Evolutionary conservation across 2,888 invertebrate species (phyloP).

Genomic region (Mechanitis mazaeus): DNA sequence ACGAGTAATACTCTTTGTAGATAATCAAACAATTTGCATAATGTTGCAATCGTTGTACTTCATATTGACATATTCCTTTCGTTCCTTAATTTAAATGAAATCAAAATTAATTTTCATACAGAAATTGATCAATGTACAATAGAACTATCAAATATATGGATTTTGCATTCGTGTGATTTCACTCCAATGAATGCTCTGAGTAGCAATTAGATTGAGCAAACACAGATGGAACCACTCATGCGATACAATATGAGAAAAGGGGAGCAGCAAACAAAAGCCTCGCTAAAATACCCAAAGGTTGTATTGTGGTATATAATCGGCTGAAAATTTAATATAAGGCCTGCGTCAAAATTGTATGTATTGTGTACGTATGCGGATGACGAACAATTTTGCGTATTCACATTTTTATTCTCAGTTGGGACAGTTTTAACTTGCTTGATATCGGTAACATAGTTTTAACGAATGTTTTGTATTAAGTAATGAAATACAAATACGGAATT

Average conservation of each 20-base stretch:
- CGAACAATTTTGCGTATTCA: constrained; percentile 2
- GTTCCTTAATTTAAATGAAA: constrained; percentile 10
- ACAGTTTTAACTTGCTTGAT: too few species aligned
- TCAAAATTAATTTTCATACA: constrained; percentile 6
- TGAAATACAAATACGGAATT: too few species aligned
- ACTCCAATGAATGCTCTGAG: constrained; percentile 64
- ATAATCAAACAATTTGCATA: too few species aligned
- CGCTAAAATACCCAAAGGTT: constrained; percentile 30
- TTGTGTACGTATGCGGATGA: constrained; percentile 10
- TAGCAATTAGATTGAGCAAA: constrained; percentile 75
- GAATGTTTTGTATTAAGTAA: too few species aligned
- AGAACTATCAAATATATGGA: constrained; percentile 15
- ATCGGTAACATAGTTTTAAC: too few species aligned
- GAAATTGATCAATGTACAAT: constrained; percentile 11
- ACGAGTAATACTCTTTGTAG: too few species aligned
- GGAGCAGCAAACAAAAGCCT: constrained; percentile 59
- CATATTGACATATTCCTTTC: background rate
- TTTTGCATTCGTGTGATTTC: constrained; percentile 48
- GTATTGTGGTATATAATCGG: constrained; percentile 30
- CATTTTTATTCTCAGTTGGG: background rate
- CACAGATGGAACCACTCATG: constrained; percentile 59
- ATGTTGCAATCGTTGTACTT: too few species aligned
- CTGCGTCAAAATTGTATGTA: constrained; percentile 26
- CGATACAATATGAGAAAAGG: constrained; percentile 70
- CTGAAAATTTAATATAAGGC: constrained; percentile 30